These are phyloP conservation scores for Vanessa atalanta DNA, from an alignment of 1,140 invertebrate species.

Conservation along the genomic window DNA sequence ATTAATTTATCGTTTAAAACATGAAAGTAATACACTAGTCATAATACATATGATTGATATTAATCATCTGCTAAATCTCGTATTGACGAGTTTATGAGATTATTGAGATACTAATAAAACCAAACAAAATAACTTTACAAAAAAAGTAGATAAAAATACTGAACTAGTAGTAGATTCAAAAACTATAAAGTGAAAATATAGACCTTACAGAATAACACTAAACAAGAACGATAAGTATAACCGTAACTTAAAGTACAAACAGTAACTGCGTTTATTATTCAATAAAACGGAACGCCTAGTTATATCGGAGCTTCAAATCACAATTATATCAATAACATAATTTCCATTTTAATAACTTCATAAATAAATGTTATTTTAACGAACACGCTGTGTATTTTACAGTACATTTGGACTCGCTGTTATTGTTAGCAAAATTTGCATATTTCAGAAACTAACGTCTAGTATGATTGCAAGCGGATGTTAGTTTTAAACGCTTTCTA, in stretches of 20 bases:
- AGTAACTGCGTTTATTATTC: neutral
- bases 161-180: no score
- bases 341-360: slow-evolving; percentile 30
- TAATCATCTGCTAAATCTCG: no score
- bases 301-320: slow-evolving; percentile 2
- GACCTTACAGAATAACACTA: no score
- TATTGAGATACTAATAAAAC: no score
- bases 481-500: slow-evolving; percentile 33
- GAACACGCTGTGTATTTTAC: slow-evolving; percentile 20
- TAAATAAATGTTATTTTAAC: slow-evolving; percentile 31
- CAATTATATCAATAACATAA: slow-evolving; percentile 28
- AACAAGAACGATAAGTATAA: no score
- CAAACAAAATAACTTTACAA: neutral
- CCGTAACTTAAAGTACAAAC: neutral
- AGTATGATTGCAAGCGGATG: slow-evolving; percentile 24
- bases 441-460: slow-evolving; percentile 26
- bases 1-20: no score
- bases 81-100: no score
- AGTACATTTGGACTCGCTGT: slow-evolving; percentile 18
- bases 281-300: neutral
- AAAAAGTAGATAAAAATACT: no score
- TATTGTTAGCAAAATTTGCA: slow-evolving; percentile 29
- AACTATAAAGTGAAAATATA: no score
- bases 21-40: no score
- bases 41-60: no score